Evolutionary conservation across 2,888 invertebrate genomes (phyloP).

Genomic region (Nymphalis polychloros): DNA sequence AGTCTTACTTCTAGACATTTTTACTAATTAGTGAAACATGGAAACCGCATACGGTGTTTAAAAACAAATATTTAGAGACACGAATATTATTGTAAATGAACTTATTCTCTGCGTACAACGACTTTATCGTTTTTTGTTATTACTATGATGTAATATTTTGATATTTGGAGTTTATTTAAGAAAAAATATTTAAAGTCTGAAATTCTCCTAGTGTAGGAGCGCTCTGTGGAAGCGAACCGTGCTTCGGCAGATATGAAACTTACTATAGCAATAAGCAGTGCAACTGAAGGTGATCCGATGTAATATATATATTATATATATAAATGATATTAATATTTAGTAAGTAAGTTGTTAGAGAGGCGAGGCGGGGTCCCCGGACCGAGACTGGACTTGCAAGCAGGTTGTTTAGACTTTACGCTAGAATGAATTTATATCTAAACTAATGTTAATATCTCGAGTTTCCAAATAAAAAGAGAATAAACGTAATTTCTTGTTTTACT

Average conservation of each 20-base stretch:
- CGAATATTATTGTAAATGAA: conserved; percentile 48
- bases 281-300: conserved; percentile 60
- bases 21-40: conserved; percentile 26
- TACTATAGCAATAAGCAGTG: conserved; percentile 68
- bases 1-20: conserved; percentile 47
- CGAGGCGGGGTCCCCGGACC: conserved; percentile 32
- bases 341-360: conserved; percentile 31
- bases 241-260: conserved; percentile 39
- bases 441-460: conserved; percentile 69
- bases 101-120: conserved; percentile 60
- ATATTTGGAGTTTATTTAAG: conserved; percentile 66
- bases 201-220: conserved; percentile 41
- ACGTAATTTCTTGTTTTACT: conserved; percentile 47
- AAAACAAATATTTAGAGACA: conserved; percentile 46
- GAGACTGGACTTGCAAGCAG: conserved; percentile 69
- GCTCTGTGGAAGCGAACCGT: conserved; percentile 8
- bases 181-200: conserved; percentile 42
- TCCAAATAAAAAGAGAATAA: conserved; percentile 66
- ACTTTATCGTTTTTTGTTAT: conserved; percentile 62
- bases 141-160: conserved; percentile 61
- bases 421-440: conserved; percentile 69
- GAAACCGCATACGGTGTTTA: conserved; percentile 43
- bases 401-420: conserved; percentile 71
- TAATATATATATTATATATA: conserved; percentile 44
- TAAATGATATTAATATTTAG: conserved; percentile 35